Percentiles rank a stretch among this genome's conserved stretches.
phyloP scores from a whole-genome alignment of 2,888 invertebrate genomes.

The Mantis religiosa region DNA sequence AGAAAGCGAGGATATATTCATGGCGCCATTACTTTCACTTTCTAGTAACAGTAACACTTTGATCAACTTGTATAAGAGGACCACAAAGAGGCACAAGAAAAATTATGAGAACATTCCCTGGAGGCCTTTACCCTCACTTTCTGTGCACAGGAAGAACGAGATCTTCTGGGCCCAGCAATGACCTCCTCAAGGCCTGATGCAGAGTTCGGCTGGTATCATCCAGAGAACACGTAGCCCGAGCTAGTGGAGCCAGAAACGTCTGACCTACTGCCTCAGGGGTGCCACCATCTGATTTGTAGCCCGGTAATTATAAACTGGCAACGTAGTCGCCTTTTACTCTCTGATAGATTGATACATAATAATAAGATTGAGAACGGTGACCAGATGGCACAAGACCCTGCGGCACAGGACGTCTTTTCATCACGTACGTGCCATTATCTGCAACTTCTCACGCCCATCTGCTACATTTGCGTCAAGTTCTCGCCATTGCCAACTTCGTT shows the following conservation, averaged over 20 bases:
- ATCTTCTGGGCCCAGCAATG: too few species aligned
- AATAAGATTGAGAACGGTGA: neutral
- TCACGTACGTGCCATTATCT: neutral
- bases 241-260: neutral
- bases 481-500: neutral
- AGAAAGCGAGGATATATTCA: too few species aligned
- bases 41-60: too few species aligned
- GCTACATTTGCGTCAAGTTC: neutral
- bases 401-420: neutral
- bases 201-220: neutral
- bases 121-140: too few species aligned
- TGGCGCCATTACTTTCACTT: too few species aligned
- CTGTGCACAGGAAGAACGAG: too few species aligned
- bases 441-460: neutral
- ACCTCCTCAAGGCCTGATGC: neutral
- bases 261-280: neutral
- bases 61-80: too few species aligned
- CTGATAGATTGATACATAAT: neutral
- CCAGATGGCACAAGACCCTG: neutral
- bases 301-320: neutral
- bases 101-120: too few species aligned
- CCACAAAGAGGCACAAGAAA: too few species aligned
- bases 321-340: neutral
- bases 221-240: neutral
- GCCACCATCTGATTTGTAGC: neutral